Conservation (phyloP, 1,140 invertebrate species). For the Dinothrombium tinctorium region DNA sequence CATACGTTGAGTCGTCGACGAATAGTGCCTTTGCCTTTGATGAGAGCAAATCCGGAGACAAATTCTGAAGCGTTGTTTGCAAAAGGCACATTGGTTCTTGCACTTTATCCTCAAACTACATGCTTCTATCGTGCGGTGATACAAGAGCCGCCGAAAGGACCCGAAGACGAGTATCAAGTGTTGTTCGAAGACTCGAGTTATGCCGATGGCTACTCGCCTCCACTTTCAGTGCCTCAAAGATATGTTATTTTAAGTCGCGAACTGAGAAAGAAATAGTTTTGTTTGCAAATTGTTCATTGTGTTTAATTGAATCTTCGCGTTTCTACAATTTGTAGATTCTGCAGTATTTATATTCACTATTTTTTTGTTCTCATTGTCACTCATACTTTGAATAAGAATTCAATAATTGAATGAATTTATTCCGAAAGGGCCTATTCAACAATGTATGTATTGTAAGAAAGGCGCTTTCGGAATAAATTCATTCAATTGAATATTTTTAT, state of each 20-base stretch:
- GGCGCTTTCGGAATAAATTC: too few relatives aligned
- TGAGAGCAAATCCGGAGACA: slow-evolving; percentile 85
- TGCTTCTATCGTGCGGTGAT: slow-evolving; percentile 85
- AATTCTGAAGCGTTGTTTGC: slow-evolving; percentile 75
- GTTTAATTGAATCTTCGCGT: too few relatives aligned
- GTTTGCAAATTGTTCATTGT: too few relatives aligned
- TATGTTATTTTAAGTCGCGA: slow-evolving; percentile 72
- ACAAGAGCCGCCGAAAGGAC: slow-evolving; percentile 50
- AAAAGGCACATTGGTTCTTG: slow-evolving; percentile 77
- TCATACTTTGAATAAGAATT: too few relatives aligned
- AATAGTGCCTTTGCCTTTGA: slow-evolving; percentile 74
- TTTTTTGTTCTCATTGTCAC: too few relatives aligned
- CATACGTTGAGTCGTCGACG: slow-evolving; percentile 52
- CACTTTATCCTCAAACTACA: slow-evolving; percentile 92
- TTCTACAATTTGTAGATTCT: too few relatives aligned
- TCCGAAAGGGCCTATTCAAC: too few relatives aligned
- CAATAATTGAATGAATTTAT: too few relatives aligned
- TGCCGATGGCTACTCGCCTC: slow-evolving; percentile 67
- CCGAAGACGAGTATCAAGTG: slow-evolving; percentile 71
- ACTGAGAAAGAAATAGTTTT: background rate
- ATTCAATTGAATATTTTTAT: too few relatives aligned
- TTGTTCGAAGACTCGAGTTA: slow-evolving; percentile 83
- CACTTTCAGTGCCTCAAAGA: slow-evolving; percentile 72
- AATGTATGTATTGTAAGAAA: too few relatives aligned
- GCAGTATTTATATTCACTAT: too few relatives aligned